Percentiles rank a stretch among this genome's conserved stretches.
These are phyloP conservation scores for Aphelinus certus DNA, from an alignment of 1,140 invertebrate genomes.

Conservation along the genomic window DNA sequence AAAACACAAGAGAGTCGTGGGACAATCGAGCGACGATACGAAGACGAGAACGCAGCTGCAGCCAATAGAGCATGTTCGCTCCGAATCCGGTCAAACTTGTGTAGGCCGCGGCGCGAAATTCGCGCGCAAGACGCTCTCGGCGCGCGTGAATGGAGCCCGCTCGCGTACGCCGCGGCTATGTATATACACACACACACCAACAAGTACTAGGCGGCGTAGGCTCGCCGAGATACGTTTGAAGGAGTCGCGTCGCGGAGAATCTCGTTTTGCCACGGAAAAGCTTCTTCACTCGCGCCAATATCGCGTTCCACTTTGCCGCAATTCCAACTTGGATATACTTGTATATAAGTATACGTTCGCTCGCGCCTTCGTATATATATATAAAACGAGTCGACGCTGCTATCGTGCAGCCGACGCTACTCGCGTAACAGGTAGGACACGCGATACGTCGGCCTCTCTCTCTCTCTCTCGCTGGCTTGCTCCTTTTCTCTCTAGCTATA, in stretches of 20 bases:
- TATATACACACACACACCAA: no score
- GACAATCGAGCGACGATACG: no score
- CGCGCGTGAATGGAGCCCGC: not conserved
- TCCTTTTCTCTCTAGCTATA: not conserved
- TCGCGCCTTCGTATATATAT: no score
- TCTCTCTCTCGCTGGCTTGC: not conserved
- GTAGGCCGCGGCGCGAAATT: not conserved
- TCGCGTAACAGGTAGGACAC: conserved; percentile 47
- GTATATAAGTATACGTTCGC: no score
- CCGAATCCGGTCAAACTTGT: no score
- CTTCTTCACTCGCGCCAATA: conserved; percentile 24
- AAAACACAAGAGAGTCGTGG: no score
- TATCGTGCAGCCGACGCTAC: not conserved
- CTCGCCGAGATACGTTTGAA: conserved; percentile 18
- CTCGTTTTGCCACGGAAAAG: conserved; percentile 8
- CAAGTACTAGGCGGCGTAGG: no score
- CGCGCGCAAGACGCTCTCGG: no score
- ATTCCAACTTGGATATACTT: conserved; percentile 30
- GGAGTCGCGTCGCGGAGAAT: not conserved
- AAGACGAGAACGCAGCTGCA: no score
- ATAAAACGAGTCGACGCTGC: no score
- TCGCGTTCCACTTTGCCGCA: conserved; percentile 40
- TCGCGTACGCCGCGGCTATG: no score
- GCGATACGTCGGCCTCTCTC: conserved; percentile 37
- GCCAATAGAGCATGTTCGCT: no score